These are phyloP conservation scores for Odocoileus hemionus DNA, from an alignment of 2,113 vertebrate genomes.

Conservation along the genomic window DNA sequence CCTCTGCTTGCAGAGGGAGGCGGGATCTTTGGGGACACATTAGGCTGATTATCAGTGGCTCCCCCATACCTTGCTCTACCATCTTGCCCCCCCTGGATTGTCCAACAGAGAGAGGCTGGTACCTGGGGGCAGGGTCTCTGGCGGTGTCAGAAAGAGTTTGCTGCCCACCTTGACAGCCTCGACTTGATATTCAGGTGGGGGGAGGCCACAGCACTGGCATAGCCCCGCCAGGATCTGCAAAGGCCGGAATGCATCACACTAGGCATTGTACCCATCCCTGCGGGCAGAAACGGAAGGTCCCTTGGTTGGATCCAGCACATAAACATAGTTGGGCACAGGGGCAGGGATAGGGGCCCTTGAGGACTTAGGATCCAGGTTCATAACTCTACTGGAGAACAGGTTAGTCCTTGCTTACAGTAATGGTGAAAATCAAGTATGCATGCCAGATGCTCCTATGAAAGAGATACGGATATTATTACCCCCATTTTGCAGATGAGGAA, in stretches of 20 bases:
- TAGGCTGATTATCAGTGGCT: background rate
- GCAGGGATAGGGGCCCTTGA: background rate
- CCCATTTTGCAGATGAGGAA: background rate
- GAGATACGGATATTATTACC: background rate
- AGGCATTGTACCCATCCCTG: constrained; percentile 91
- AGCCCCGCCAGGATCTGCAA: constrained; percentile 88
- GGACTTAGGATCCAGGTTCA: background rate
- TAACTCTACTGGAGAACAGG: background rate
- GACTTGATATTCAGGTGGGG: constrained; percentile 85
- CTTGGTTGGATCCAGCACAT: background rate
- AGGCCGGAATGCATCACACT: constrained; percentile 91
- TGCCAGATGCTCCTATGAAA: background rate
- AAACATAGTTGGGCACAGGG: constrained; percentile 15
- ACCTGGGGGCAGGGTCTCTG: constrained; percentile 89
- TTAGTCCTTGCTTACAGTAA: background rate
- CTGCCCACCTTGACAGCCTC: constrained; percentile 92
- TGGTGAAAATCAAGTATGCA: background rate
- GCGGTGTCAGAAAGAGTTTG: constrained; percentile 91
- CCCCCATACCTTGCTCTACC: background rate
- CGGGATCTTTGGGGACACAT: background rate
- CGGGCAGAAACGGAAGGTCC: constrained; percentile 33
- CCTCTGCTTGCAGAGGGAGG: constrained; percentile 1
- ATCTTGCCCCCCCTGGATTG: constrained; percentile 18
- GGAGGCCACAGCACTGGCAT: constrained; percentile 88
- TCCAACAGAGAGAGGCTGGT: constrained; percentile 19